A percentile compares a stretch with the other conserved stretches of the same genome.
These are phyloP conservation scores for Python bivittatus DNA, from an alignment of 2,113 vertebrate species.

Conservation along the genomic window DNA sequence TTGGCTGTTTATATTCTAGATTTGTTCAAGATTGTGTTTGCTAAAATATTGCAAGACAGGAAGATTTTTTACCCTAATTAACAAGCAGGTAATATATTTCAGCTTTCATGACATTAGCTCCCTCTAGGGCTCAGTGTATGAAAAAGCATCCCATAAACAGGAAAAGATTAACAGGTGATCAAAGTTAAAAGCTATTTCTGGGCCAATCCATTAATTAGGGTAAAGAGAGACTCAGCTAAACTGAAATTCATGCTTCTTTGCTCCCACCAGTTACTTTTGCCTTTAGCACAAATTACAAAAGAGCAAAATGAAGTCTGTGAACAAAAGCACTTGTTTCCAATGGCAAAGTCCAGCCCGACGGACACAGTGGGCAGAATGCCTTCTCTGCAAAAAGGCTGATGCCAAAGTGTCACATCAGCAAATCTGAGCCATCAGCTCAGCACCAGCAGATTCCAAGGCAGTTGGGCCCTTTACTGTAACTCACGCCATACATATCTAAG, in stretches of 20 bases:
- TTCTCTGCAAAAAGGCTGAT: not conserved
- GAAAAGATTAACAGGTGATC: not conserved
- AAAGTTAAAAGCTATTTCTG: not conserved
- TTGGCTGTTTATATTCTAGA: slow-evolving; percentile 13
- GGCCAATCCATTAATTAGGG: not conserved
- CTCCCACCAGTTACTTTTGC: not conserved
- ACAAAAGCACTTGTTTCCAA: not conserved
- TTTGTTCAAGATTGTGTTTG: slow-evolving; percentile 5
- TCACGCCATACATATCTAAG: not conserved
- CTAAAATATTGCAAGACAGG: slow-evolving; percentile 42
- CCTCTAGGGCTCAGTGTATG: slow-evolving; percentile 68
- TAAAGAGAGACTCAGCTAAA: not conserved
- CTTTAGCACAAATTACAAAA: not conserved
- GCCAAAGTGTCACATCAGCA: not conserved
- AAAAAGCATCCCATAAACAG: slow-evolving; percentile 55
- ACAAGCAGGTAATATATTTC: slow-evolving; percentile 40
- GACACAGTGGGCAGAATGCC: not conserved
- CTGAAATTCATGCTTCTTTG: not conserved
- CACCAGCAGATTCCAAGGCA: not conserved
- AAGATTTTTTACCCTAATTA: slow-evolving; percentile 37
- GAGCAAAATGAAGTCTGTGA: not conserved
- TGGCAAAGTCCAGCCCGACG: not conserved
- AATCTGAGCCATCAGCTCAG: not conserved
- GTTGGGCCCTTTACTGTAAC: no score
- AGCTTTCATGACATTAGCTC: slow-evolving; percentile 66